Percentiles rank a stretch among this genome's conserved stretches.
phyloP scores from a whole-genome alignment of 1,140 invertebrate species.

The Nephila pilipes region DNA sequence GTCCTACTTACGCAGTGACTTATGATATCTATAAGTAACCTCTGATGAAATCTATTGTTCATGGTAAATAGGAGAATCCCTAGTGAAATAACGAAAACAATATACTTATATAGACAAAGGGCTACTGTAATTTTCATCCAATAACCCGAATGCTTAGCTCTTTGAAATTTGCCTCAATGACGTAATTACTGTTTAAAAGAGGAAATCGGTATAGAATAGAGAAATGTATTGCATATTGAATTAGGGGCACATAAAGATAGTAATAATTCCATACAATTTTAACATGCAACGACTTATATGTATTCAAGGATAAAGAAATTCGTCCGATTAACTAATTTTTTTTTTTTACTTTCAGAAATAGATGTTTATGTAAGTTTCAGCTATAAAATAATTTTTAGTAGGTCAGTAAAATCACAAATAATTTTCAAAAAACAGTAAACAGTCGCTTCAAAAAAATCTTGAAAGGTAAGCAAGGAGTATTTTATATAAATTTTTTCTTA shows the following conservation, averaged over 20 bases:
- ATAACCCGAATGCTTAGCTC: not conserved
- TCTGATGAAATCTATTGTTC: slow-evolving; percentile 19
- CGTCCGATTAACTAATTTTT: too few relatives aligned
- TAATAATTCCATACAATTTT: too few relatives aligned
- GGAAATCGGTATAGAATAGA: not conserved
- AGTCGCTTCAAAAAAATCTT: too few relatives aligned
- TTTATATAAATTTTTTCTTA: too few relatives aligned
- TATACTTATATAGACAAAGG: not conserved
- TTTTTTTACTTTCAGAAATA: too few relatives aligned
- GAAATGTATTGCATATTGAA: not conserved
- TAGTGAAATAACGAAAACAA: not conserved
- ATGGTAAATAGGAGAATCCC: not conserved
- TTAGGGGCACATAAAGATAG: not conserved
- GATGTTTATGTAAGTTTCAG: too few relatives aligned
- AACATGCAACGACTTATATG: too few relatives aligned
- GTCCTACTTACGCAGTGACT: not conserved
- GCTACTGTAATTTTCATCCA: not conserved
- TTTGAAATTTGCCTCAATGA: not conserved
- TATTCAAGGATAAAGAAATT: too few relatives aligned
- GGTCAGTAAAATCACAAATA: too few relatives aligned
- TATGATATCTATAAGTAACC: not conserved
- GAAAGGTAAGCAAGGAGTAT: too few relatives aligned
- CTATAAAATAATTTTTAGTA: too few relatives aligned
- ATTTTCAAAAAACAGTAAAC: too few relatives aligned
- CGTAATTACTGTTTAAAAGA: slow-evolving; percentile 2